Evolutionary conservation across 1,140 invertebrate genomes (phyloP).

Genomic region (Pentalonia nigronervosa): DNA sequence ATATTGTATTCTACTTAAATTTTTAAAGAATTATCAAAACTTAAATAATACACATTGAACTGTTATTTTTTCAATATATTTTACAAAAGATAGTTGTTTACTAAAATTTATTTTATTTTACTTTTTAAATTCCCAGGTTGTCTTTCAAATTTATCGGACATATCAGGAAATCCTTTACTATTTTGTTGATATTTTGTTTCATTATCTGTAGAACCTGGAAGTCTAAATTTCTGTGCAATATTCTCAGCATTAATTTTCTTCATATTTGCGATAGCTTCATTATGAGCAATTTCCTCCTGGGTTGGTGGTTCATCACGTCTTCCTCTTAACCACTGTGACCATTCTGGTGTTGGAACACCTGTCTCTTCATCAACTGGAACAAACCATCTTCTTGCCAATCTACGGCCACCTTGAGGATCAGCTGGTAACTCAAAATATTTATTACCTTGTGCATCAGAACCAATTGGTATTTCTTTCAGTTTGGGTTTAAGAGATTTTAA

Average conservation of each 20-base stretch:
- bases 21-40: not conserved
- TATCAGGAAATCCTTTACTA: constrained; percentile 51
- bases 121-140: constrained; percentile 25
- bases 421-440: constrained; percentile 80
- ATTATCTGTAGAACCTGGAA: not conserved
- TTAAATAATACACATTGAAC: not conserved
- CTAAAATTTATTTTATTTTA: constrained; percentile 13
- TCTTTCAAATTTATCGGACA: constrained; percentile 55
- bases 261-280: constrained; percentile 73
- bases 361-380: constrained; percentile 70
- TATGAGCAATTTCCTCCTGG: constrained; percentile 75
- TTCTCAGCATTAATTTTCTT: constrained; percentile 79
- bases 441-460: constrained; percentile 77
- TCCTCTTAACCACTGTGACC: constrained; percentile 83
- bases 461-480: constrained; percentile 3
- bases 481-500: constrained; percentile 60
- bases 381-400: constrained; percentile 75
- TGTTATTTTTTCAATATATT: not conserved
- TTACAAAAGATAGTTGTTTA: not conserved
- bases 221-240: constrained; percentile 66
- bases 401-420: constrained; percentile 68
- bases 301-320: constrained; percentile 74
- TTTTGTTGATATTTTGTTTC: not conserved
- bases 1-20: not conserved
- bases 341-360: constrained; percentile 74